Evolutionary conservation across 2,113 vertebrate genomes (phyloP).

Genomic region (Tympanuchus pallidicinctus): DNA sequence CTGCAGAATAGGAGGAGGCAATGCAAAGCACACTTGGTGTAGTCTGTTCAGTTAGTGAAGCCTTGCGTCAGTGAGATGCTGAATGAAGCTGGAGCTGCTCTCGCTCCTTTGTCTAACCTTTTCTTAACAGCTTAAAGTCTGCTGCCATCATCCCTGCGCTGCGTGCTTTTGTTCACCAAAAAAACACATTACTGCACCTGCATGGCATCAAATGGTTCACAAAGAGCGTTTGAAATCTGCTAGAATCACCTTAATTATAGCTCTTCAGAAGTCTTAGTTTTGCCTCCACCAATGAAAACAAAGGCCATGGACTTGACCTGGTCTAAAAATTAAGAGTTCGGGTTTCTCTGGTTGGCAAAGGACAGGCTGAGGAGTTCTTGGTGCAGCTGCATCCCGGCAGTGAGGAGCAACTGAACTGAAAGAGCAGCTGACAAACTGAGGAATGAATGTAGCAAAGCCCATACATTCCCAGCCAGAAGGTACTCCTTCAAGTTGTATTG

Average conservation of each 20-base stretch:
- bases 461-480: not conserved
- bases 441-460: not conserved
- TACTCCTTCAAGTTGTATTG: not conserved
- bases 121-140: not conserved
- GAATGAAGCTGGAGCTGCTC: not conserved
- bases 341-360: not conserved
- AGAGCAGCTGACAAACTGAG: constrained; percentile 5
- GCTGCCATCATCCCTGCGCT: not conserved
- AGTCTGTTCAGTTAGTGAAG: not conserved
- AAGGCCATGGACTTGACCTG: not conserved
- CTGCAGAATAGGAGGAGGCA: not conserved
- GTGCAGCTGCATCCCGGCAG: constrained; percentile 4
- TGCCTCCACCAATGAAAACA: constrained; percentile 50
- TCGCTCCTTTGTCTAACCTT: constrained; percentile 9
- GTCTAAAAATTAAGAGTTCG: not conserved
- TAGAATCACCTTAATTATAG: constrained; percentile 36
- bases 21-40: not conserved
- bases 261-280: constrained; percentile 48
- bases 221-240: constrained; percentile 8
- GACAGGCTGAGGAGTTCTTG: not conserved
- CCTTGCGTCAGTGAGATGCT: not conserved
- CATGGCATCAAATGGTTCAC: not conserved
- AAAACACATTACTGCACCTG: constrained; percentile 29
- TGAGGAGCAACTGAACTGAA: constrained; percentile 17
- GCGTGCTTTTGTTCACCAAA: not conserved